A percentile compares a stretch with the other conserved stretches of the same genome.
These are phyloP conservation scores for Physocephala rufipes DNA, from an alignment of 2,888 invertebrate species.

Conservation along the genomic window DNA sequence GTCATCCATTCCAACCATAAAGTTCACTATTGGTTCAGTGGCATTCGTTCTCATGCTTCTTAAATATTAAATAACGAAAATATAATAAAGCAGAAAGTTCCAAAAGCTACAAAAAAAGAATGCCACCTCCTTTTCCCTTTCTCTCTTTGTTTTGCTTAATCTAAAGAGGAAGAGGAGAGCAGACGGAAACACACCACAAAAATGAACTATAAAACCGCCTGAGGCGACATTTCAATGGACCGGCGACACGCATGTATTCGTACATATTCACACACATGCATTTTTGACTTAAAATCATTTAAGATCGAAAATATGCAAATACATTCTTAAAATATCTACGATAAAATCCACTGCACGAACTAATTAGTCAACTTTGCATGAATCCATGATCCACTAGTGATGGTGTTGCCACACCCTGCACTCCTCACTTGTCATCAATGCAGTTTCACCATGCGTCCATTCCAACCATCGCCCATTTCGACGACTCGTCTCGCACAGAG, in stretches of 20 bases:
- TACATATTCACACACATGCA: conserved; percentile 5
- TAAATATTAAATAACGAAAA: conserved; percentile 26
- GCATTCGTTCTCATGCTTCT: conserved; percentile 20
- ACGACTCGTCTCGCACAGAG: no score
- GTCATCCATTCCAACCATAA: neutral
- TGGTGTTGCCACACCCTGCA: conserved; percentile 45
- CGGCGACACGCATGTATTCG: neutral
- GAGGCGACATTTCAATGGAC: conserved; percentile 15
- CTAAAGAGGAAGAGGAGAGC: no score
- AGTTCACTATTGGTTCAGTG: conserved; percentile 36
- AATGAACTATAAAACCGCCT: neutral
- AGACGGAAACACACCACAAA: no score
- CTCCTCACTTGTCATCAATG: neutral
- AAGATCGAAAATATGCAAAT: conserved; percentile 41
- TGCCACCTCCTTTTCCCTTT: no score
- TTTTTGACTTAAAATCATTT: neutral
- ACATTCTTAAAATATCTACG: conserved; percentile 43
- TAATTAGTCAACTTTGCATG: conserved; percentile 61
- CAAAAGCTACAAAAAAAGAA: neutral
- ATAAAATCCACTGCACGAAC: conserved; percentile 59
- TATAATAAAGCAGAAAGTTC: neutral
- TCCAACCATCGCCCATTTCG: no score
- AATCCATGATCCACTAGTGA: no score
- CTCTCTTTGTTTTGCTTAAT: no score
- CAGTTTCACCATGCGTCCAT: no score